These are phyloP conservation scores for Melanostigma gelatinosum DNA, from an alignment of 2,113 vertebrate genomes.

Conservation along the genomic window DNA sequence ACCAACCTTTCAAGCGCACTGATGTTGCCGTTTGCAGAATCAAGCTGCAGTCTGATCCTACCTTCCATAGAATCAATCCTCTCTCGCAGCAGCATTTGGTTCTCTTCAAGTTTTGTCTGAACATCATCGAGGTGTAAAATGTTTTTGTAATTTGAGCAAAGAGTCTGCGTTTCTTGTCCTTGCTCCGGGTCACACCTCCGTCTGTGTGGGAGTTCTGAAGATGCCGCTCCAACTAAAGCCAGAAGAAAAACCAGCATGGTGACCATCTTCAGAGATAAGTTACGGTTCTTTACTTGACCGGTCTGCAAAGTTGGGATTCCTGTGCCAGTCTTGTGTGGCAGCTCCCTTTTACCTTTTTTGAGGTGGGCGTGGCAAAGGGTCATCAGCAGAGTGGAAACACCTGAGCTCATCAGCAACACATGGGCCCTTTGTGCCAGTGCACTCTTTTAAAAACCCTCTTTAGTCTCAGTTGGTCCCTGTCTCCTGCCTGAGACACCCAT, in stretches of 20 bases:
- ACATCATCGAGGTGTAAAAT: rapidly evolving
- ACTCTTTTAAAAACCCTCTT: too few relatives aligned
- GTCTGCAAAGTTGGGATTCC: too few relatives aligned
- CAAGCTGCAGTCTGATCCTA: too few relatives aligned
- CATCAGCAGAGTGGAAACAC: not conserved
- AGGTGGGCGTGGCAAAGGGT: not conserved
- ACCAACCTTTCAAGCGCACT: not conserved
- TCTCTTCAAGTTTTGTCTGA: rapidly evolving
- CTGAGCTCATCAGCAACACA: not conserved
- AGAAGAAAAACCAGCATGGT: not conserved
- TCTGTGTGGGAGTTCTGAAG: not conserved
- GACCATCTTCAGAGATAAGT: not conserved
- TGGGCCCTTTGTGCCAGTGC: too few relatives aligned
- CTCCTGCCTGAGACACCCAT: too few relatives aligned
- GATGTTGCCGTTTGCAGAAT: not conserved
- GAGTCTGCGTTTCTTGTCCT: rapidly evolving
- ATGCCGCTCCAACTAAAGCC: not conserved
- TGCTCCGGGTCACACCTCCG: not conserved
- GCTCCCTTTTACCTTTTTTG: not conserved
- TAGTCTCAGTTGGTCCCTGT: too few relatives aligned
- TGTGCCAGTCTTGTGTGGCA: too few relatives aligned
- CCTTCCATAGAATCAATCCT: too few relatives aligned
- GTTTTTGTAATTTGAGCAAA: constrained; percentile 1
- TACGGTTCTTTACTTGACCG: too few relatives aligned
- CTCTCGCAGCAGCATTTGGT: not conserved